Conservation (phyloP, 2,113 vertebrate species). For the Apteryx owenii region DNA sequence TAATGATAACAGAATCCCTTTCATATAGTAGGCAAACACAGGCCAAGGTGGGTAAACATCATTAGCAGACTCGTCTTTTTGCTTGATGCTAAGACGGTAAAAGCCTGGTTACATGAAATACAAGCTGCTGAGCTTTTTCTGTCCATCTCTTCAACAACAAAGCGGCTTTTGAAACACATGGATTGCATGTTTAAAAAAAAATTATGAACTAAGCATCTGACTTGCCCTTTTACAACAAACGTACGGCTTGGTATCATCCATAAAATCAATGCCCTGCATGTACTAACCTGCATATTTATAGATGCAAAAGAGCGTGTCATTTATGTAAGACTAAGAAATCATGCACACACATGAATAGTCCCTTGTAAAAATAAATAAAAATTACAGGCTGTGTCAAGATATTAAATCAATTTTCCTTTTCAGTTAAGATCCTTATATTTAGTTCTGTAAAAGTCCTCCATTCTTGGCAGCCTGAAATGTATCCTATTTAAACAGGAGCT, state of each 20-base stretch:
- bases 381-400: neutral
- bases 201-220: neutral
- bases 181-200: neutral
- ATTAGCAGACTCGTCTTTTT: conserved; percentile 36
- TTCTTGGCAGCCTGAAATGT: conserved; percentile 31
- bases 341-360: neutral
- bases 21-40: conserved; percentile 43
- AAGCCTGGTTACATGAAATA: neutral
- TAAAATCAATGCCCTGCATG: neutral
- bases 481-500: conserved; percentile 64
- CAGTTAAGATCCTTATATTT: conserved; percentile 23
- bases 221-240: conserved; percentile 8
- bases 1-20: conserved; percentile 60
- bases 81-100: neutral
- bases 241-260: neutral
- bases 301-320: neutral
- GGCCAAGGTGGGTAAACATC: conserved; percentile 62
- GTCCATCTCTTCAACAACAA: conserved; percentile 5
- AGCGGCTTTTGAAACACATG: conserved; percentile 44
- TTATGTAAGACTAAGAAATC: conserved; percentile 17
- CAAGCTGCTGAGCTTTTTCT: conserved; percentile 15
- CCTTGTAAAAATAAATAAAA: conserved; percentile 32
- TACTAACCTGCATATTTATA: neutral
- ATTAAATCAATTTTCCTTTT: conserved; percentile 50
- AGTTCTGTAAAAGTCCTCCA: neutral